Evolutionary conservation across 1,140 invertebrate species (phyloP).

Genomic region (Bilobella aurantiaca): DNA sequence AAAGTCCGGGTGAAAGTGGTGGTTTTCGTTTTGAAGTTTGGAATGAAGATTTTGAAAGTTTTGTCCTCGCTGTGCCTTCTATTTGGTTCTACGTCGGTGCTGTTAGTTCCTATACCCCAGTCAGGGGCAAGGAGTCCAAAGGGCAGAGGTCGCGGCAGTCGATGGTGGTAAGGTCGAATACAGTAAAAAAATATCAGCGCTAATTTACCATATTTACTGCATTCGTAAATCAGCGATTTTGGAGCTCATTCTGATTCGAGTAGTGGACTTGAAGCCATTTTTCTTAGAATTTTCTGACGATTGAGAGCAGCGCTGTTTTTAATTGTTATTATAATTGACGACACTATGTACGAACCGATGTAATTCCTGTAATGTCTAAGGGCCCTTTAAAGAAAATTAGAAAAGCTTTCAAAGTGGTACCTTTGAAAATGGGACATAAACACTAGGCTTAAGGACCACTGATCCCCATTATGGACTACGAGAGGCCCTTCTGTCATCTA

Average conservation of each 20-base stretch:
- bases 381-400: constrained; percentile 1
- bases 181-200: not conserved
- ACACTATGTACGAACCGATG: too few relatives aligned
- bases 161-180: constrained; percentile 39
- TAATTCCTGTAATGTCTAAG: too few relatives aligned
- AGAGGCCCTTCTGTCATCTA: not conserved
- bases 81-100: not conserved
- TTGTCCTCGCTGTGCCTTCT: not conserved
- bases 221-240: too few relatives aligned
- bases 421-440: constrained; percentile 21
- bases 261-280: too few relatives aligned
- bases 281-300: too few relatives aligned
- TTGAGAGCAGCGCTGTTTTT: too few relatives aligned
- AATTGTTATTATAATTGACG: too few relatives aligned
- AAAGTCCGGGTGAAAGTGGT: too few relatives aligned
- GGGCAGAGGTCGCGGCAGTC: constrained; percentile 38
- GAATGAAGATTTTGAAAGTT: not conserved
- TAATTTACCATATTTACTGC: constrained; percentile 8
- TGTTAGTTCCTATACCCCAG: constrained; percentile 21
- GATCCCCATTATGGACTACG: constrained; percentile 9
- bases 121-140: constrained; percentile 33
- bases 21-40: not conserved
- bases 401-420: constrained; percentile 22
- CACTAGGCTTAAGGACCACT: constrained; percentile 34
- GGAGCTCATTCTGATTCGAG: too few relatives aligned